phyloP scores from a whole-genome alignment of 2,113 vertebrate genomes.

The Verasper variegatus region DNA sequence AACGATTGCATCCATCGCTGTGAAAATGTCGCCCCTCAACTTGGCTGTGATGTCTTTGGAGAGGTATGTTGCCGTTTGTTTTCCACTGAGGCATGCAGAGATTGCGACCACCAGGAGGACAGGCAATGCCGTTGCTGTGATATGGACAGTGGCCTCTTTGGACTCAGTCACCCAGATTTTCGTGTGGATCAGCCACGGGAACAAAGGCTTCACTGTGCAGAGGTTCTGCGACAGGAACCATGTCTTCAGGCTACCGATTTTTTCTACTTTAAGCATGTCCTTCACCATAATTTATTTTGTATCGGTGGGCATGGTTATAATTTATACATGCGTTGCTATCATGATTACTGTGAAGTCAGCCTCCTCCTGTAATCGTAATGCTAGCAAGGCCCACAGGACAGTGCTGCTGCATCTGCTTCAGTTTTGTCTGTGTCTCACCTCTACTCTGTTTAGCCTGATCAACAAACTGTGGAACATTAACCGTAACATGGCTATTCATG shows the following conservation, averaged over 20 bases:
- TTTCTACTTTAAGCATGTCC: conserved; percentile 5
- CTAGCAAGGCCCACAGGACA: conserved; percentile 45
- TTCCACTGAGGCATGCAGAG: conserved; percentile 63
- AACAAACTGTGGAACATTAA: not conserved
- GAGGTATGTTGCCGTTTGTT: conserved; percentile 75
- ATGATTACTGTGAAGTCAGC: conserved; percentile 42
- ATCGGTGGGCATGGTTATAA: conserved; percentile 43
- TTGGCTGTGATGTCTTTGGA: conserved; percentile 74
- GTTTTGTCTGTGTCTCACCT: conserved; percentile 58
- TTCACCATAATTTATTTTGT: conserved; percentile 49
- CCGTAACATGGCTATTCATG: not conserved
- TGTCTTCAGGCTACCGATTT: conserved; percentile 28
- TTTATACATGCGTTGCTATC: conserved; percentile 56
- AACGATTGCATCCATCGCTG: not conserved
- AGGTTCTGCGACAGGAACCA: not conserved
- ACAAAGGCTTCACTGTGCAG: not conserved
- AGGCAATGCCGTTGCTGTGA: conserved; percentile 22
- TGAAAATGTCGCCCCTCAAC: conserved; percentile 61
- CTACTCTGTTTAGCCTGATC: conserved; percentile 47
- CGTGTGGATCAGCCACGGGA: conserved; percentile 31
- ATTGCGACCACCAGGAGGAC: conserved; percentile 45
- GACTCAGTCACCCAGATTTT: conserved; percentile 51
- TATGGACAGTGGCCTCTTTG: conserved; percentile 57
- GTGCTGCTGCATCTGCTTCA: conserved; percentile 63
- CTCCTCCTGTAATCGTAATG: not conserved